Conservation (phyloP, 2,888 invertebrate species). For the Scelioninae gen. 1 region DNA sequence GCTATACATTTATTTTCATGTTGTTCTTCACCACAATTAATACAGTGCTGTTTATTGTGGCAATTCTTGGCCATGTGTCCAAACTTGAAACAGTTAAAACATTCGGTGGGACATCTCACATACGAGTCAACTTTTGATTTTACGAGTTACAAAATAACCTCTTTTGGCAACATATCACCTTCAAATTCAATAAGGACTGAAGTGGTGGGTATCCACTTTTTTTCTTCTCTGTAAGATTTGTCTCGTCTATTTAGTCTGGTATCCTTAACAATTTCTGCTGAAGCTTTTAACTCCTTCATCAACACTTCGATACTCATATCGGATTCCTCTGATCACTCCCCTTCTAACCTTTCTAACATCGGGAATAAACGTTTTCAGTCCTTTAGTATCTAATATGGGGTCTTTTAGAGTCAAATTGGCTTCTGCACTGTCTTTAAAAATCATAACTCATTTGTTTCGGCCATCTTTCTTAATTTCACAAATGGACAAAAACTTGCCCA, state of each 20-base stretch:
- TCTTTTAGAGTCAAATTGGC: slow-evolving; percentile 19
- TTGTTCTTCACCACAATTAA: background rate
- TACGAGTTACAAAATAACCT: slow-evolving; percentile 5
- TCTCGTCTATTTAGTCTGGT: slow-evolving; percentile 17
- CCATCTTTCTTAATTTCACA: slow-evolving; percentile 28
- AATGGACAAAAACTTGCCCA: background rate
- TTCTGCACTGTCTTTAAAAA: slow-evolving; percentile 20
- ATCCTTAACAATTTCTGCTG: background rate
- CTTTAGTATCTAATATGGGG: background rate
- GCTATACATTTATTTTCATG: background rate
- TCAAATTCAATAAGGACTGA: slow-evolving; percentile 5
- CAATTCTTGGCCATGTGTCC: slow-evolving; percentile 26
- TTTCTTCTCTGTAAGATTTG: background rate
- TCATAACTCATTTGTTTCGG: slow-evolving; percentile 25
- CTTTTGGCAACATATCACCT: slow-evolving; percentile 9
- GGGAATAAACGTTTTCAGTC: slow-evolving; percentile 10
- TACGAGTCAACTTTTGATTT: slow-evolving; percentile 22
- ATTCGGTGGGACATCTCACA: slow-evolving; percentile 20
- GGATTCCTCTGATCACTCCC: slow-evolving; percentile 25
- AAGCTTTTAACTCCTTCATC: background rate
- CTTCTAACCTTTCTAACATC: slow-evolving; percentile 20
- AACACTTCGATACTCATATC: background rate
- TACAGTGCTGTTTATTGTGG: slow-evolving; percentile 13
- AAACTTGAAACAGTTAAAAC: slow-evolving; percentile 34
- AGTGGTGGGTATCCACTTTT: slow-evolving; percentile 10